Evolutionary conservation across 1,140 invertebrate genomes (phyloP).

Genomic region (Drosophila seguyi): DNA sequence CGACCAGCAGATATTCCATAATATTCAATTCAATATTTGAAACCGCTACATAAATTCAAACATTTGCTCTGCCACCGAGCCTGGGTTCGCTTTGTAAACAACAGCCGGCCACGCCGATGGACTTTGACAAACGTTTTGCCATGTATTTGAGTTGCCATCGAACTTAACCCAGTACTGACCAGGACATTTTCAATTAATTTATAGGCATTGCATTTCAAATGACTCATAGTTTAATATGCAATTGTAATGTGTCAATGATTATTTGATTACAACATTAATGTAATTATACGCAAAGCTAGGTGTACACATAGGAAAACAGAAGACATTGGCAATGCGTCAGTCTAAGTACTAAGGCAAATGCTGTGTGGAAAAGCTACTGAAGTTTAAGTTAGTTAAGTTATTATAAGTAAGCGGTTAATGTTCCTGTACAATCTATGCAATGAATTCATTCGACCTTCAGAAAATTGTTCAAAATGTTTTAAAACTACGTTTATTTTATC

Average conservation of each 20-base stretch:
- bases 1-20: slow-evolving; percentile 66
- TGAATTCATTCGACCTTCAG: neutral
- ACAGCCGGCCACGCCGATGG: slow-evolving; percentile 30
- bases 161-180: slow-evolving; percentile 19
- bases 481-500: no score
- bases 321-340: neutral
- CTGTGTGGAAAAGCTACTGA: no score
- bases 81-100: slow-evolving; percentile 67
- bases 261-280: slow-evolving; percentile 8
- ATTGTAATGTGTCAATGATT: slow-evolving; percentile 13
- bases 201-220: neutral
- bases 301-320: no score
- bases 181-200: slow-evolving; percentile 8
- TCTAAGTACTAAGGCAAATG: neutral
- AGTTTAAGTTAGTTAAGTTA: neutral
- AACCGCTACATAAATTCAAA: slow-evolving; percentile 83
- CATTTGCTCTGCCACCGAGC: slow-evolving; percentile 62
- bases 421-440: neutral
- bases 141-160: slow-evolving; percentile 19
- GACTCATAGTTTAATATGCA: slow-evolving; percentile 2
- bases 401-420: neutral
- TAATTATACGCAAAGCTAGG: neutral
- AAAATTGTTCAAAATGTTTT: no score
- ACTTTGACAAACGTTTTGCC: slow-evolving; percentile 47
- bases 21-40: slow-evolving; percentile 85